These are phyloP conservation scores for Sisyra terminalis DNA, from an alignment of 2,888 invertebrate species.

Conservation along the genomic window DNA sequence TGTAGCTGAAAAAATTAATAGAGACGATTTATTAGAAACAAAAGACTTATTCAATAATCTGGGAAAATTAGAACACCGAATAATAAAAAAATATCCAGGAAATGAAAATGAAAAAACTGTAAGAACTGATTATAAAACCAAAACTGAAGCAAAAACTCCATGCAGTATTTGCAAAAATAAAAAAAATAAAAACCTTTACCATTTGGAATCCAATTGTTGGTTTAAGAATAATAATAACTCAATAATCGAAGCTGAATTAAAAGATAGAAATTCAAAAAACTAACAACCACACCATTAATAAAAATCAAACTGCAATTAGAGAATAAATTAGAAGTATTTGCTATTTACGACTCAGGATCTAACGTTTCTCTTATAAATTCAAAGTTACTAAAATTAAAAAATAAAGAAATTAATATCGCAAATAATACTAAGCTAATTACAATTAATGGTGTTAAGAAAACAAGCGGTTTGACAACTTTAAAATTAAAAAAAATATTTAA, in stretches of 20 bases:
- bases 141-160: background rate
- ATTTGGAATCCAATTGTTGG: background rate
- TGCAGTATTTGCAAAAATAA: background rate
- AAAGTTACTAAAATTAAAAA: background rate
- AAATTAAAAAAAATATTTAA: no score
- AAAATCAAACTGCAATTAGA: no score
- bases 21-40: background rate
- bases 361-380: background rate
- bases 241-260: background rate
- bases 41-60: background rate
- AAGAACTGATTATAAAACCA: background rate
- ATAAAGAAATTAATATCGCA: background rate
- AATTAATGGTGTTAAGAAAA: constrained; percentile 1
- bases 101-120: no score
- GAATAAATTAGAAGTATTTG: background rate
- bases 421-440: background rate
- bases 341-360: background rate
- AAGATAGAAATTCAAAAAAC: background rate
- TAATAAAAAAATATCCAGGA: background rate
- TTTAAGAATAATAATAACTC: background rate
- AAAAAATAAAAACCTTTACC: background rate
- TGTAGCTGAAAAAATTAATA: background rate
- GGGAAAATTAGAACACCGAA: background rate
- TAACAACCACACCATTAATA: constrained; percentile 2
- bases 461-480: background rate